Conservation (phyloP, 2,113 vertebrate genomes). For the Fukomys damarensis region DNA sequence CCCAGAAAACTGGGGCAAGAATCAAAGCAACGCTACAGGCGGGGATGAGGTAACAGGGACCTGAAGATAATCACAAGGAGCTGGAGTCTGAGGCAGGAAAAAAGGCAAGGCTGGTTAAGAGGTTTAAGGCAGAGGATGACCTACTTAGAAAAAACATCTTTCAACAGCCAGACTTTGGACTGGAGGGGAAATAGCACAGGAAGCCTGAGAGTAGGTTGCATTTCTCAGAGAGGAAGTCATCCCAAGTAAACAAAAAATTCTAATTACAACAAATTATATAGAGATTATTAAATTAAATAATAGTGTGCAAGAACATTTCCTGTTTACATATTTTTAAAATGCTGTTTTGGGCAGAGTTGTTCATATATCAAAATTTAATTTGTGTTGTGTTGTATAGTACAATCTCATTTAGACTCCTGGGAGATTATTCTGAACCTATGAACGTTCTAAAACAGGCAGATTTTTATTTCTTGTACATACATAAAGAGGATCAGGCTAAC, state of each 20-base stretch:
- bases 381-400: neutral
- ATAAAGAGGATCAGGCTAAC: conserved; percentile 9
- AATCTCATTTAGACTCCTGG: neutral
- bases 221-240: conserved; percentile 35
- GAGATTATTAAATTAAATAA: conserved; percentile 15
- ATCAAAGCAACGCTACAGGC: conserved; percentile 75
- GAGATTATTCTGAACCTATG: conserved; percentile 32
- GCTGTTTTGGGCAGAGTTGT: conserved; percentile 4
- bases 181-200: conserved; percentile 49
- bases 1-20: conserved; percentile 74
- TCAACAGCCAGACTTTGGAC: conserved; percentile 62
- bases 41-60: conserved; percentile 70
- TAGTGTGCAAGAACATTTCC: conserved; percentile 4
- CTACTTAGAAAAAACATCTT: conserved; percentile 78
- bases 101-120: conserved; percentile 71
- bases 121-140: conserved; percentile 77
- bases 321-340: conserved; percentile 36
- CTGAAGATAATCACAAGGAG: conserved; percentile 78
- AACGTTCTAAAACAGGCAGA: neutral
- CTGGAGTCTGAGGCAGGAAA: conserved; percentile 67
- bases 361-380: conserved; percentile 59
- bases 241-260: conserved; percentile 38
- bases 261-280: conserved; percentile 43
- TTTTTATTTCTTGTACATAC: conserved; percentile 39
- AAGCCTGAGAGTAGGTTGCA: conserved; percentile 26